phyloP scores from a whole-genome alignment of 2,888 invertebrate genomes.

The Sacculina carcini region DNA sequence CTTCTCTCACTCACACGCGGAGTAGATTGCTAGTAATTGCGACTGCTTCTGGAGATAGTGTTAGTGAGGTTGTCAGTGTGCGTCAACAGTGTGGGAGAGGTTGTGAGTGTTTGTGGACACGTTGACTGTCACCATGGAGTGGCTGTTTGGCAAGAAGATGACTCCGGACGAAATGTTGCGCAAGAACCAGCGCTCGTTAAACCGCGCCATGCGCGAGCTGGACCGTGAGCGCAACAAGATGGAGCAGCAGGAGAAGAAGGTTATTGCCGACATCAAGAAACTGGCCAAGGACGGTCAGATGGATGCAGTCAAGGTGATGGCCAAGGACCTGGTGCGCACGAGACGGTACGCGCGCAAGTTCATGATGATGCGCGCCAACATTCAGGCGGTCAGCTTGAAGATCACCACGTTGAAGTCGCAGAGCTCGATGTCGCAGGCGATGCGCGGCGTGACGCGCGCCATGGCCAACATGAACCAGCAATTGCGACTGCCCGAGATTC shows the following conservation, averaged over 20 bases:
- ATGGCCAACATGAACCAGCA: slow-evolving; percentile 96
- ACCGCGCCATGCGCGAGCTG: slow-evolving; percentile 91
- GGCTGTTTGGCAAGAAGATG: slow-evolving; percentile 85
- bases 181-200: slow-evolving; percentile 90
- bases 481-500: slow-evolving; percentile 93
- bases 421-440: slow-evolving; percentile 97
- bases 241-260: slow-evolving; percentile 97
- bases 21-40: too few species aligned
- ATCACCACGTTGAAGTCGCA: slow-evolving; percentile 93
- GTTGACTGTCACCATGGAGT: slow-evolving; percentile 32
- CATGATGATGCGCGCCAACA: slow-evolving; percentile 97
- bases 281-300: slow-evolving; percentile 97
- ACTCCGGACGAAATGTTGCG: slow-evolving; percentile 94
- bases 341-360: slow-evolving; percentile 86
- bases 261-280: slow-evolving; percentile 92
- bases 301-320: slow-evolving; percentile 99
- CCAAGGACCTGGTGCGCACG: slow-evolving; percentile 89
- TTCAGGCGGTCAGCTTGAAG: slow-evolving; percentile 88
- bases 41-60: too few species aligned
- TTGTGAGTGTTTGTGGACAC: too few species aligned
- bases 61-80: too few species aligned
- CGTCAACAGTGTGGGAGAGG: too few species aligned
- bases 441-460: slow-evolving; percentile 93
- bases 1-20: too few species aligned
- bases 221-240: slow-evolving; percentile 79